A percentile compares a stretch with the other conserved stretches of the same genome.
These are phyloP conservation scores for Schizaphis graminum DNA, from an alignment of 2,888 invertebrate species.

Conservation along the genomic window DNA sequence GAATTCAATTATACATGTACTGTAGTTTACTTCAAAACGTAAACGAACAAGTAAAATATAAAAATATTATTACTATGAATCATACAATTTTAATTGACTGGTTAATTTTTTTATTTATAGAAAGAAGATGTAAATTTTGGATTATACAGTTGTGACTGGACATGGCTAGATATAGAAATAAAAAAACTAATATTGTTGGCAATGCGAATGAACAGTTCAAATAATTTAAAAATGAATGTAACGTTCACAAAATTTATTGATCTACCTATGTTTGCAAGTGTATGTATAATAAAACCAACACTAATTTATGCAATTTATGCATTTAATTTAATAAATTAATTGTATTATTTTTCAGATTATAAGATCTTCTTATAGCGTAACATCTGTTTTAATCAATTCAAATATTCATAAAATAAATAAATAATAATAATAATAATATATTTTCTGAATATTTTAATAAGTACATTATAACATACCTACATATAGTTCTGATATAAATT, in stretches of 20 bases:
- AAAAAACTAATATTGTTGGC: slow-evolving; percentile 13
- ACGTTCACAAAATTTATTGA: slow-evolving; percentile 1
- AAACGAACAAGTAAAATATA: slow-evolving; percentile 11
- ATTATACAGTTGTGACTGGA: slow-evolving; percentile 38
- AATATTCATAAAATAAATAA: background rate
- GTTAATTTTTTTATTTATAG: background rate
- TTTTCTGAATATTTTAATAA: background rate
- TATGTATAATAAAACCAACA: background rate
- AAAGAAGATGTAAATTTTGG: slow-evolving; percentile 28
- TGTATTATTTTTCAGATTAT: slow-evolving; percentile 28
- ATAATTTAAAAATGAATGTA: slow-evolving; percentile 23
- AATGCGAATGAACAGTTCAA: slow-evolving; percentile 12
- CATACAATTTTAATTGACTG: background rate
- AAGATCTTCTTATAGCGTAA: slow-evolving; percentile 1
- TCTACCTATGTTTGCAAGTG: slow-evolving; percentile 24
- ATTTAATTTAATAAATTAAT: background rate
- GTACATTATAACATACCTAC: background rate
- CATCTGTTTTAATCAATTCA: slow-evolving; percentile 27
- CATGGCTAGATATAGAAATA: background rate
- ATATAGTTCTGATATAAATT: background rate
- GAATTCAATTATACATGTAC: slow-evolving; percentile 14
- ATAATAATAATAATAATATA: background rate
- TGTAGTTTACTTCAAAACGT: slow-evolving; percentile 39
- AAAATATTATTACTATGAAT: background rate
- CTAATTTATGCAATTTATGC: background rate